Evolutionary conservation across 2,888 invertebrate genomes (phyloP), one percentile per base, ranked within the genome.

Genomic region (Nezara viridula): DNA sequence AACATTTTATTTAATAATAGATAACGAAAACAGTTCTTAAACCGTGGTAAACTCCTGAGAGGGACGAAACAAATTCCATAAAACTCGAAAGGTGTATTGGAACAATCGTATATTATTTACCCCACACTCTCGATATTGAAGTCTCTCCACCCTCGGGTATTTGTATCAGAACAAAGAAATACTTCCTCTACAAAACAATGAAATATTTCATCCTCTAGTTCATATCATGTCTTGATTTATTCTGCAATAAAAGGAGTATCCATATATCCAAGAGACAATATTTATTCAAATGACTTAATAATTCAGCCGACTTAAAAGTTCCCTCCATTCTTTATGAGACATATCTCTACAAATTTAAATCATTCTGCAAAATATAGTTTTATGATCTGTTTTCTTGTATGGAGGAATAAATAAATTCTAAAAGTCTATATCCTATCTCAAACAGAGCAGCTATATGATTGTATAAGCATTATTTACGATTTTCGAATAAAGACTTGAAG

Each of bases 151-250:
- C 60, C 60, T 16, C 21, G 14, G 27, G 60, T 60, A 60, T 60
- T 60, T 3, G 60, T 12, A 60, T 27, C 27, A 27, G 60, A 32
- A 16, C 27, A 27, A 32, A 60, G 55, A 55, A 27, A 60, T 60
- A 14, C 60, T 60, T 60, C 27, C 16, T 27, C 60, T 32, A 60
- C 27, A 60, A 60, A 60, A 60, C 32, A 60, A 2, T 60, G 60
- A 10, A 60, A 14, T 32, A 32, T 32, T 60, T 60, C 16, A 27
- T 16, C 32, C 60, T 16, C 7, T 14, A 60, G 60, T 60, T 60
- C 60, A 60, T 60, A 60, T 60, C 60, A n/a, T 55, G 16, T 60
- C 60, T 60, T 27, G 60, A 60, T 60, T 60, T 60, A 60, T 60
- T 60, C 16, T 32, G 60, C 27, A 60, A 60, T 60, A 60, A 32